These are phyloP conservation scores for Podotricha telesiphe DNA, from an alignment of 2,888 invertebrate species.

Conservation along the genomic window DNA sequence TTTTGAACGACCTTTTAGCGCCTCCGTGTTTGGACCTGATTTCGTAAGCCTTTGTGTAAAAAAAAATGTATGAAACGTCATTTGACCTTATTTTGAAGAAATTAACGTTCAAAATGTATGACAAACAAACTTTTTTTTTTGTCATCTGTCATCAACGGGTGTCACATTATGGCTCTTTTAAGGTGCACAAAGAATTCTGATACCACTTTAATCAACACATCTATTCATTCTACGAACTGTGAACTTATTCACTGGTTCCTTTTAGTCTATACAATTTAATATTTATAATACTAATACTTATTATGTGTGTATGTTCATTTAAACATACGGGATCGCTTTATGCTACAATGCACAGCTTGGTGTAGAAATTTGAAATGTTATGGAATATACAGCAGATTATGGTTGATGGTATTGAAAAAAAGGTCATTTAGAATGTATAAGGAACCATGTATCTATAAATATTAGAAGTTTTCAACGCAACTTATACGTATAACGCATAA, in stretches of 20 bases:
- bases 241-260: constrained; percentile 9
- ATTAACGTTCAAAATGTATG: constrained; percentile 47
- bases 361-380: not conserved
- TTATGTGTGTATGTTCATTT: not conserved
- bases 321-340: not conserved
- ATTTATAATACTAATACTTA: not conserved
- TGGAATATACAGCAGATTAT: too few species aligned
- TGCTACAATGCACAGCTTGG: not conserved
- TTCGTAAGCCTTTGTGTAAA: constrained; percentile 56
- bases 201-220: constrained; percentile 56
- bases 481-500: too few species aligned
- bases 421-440: too few species aligned
- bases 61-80: constrained; percentile 28
- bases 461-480: too few species aligned
- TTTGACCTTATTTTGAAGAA: constrained; percentile 20
- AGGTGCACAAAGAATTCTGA: constrained; percentile 54
- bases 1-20: constrained; percentile 74
- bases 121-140: constrained; percentile 44
- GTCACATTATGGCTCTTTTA: constrained; percentile 70
- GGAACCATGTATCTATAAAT: too few species aligned
- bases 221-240: constrained; percentile 46
- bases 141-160: constrained; percentile 77
- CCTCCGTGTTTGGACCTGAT: constrained; percentile 67
- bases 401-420: too few species aligned
- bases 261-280: not conserved